These are phyloP conservation scores for Lepidocolaptes lacrymiger DNA, from an alignment of 2,797 vertebrate genomes.

Conservation along the genomic window DNA sequence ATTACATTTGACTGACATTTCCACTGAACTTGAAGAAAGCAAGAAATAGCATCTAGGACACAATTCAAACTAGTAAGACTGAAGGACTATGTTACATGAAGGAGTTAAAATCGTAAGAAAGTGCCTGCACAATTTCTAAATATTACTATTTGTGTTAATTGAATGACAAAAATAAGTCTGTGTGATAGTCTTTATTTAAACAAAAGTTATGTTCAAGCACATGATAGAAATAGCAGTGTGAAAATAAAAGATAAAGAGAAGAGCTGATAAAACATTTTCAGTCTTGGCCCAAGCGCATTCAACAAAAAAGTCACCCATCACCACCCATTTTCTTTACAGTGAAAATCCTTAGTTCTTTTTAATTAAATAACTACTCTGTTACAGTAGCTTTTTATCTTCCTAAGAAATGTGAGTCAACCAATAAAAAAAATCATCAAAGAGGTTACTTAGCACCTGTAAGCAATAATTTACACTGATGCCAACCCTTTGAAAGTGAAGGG, in stretches of 20 bases:
- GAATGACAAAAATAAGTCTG: background rate
- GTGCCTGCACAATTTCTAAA: background rate
- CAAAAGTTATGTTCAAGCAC: background rate
- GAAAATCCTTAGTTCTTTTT: conserved; percentile 38
- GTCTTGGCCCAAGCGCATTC: background rate
- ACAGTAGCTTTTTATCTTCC: conserved; percentile 58
- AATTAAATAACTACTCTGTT: conserved; percentile 56
- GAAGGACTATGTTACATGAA: background rate
- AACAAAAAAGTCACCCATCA: background rate
- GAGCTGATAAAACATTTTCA: background rate
- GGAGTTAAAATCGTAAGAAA: background rate
- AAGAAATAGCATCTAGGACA: background rate
- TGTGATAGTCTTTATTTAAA: background rate
- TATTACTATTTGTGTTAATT: background rate
- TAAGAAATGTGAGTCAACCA: conserved; percentile 53
- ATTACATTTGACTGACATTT: background rate
- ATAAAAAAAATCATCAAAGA: conserved; percentile 51
- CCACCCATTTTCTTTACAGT: background rate
- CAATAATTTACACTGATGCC: conserved; percentile 62
- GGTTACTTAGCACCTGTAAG: conserved; percentile 60
- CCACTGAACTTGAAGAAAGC: background rate
- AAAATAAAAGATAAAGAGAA: background rate
- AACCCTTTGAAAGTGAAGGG: conserved; percentile 54
- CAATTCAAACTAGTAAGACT: background rate
- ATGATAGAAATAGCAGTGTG: background rate